These are phyloP conservation scores for Campylomormyrus numenius DNA, from an alignment of 2,113 vertebrate genomes.

Conservation along the genomic window DNA sequence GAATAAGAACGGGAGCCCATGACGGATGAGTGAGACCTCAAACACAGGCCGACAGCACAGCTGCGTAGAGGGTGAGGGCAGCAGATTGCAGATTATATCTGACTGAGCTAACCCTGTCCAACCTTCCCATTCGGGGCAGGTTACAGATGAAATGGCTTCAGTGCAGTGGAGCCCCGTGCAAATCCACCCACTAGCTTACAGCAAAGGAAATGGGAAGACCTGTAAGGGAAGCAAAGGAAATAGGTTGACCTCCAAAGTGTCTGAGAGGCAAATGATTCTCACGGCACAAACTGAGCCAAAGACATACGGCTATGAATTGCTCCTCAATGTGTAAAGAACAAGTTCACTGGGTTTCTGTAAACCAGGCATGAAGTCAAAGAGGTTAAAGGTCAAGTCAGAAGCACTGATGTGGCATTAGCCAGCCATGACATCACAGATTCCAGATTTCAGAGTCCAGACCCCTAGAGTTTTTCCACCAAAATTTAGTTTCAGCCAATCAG, in stretches of 20 bases:
- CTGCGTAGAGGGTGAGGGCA: neutral
- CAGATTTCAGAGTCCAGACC: constrained; percentile 16
- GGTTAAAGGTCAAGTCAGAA: neutral
- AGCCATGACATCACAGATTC: neutral
- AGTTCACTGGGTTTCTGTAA: neutral
- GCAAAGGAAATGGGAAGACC: neutral
- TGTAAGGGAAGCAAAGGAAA: neutral
- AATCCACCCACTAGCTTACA: neutral
- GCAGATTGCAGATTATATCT: neutral
- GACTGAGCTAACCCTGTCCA: neutral
- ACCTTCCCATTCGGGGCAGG: neutral
- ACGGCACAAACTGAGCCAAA: neutral
- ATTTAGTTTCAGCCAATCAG: neutral
- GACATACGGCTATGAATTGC: neutral
- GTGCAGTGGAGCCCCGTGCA: neutral
- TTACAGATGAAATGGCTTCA: neutral
- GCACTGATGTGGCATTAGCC: neutral
- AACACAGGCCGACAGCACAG: neutral
- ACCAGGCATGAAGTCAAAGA: neutral
- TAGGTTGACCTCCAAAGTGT: neutral
- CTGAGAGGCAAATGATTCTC: neutral
- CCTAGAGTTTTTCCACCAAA: neutral
- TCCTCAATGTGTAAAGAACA: neutral
- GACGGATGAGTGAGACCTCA: neutral
- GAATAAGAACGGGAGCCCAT: neutral